phyloP scores from a whole-genome alignment of 1,140 invertebrate species.

The Neodiprion fabricii region DNA sequence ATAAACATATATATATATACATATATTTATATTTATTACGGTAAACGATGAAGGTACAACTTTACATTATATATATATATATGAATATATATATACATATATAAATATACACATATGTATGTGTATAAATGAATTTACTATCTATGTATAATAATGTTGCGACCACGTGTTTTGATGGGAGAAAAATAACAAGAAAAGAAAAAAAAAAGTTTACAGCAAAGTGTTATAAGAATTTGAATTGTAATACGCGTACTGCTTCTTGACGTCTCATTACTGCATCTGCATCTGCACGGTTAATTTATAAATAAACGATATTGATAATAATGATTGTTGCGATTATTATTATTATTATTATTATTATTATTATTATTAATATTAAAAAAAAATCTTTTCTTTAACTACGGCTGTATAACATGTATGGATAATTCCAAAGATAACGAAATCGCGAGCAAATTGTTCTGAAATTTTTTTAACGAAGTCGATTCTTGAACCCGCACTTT shows the following conservation, averaged over 20 bases:
- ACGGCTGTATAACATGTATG: too few species aligned
- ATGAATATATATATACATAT: conserved; percentile 22
- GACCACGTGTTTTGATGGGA: conserved; percentile 50
- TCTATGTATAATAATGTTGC: conserved; percentile 51
- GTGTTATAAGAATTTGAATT: conserved; percentile 56
- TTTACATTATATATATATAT: conserved; percentile 49
- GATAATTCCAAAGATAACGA: too few species aligned
- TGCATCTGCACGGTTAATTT: conserved; percentile 63
- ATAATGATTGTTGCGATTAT: neutral
- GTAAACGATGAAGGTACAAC: conserved; percentile 42
- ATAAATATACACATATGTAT: conserved; percentile 37
- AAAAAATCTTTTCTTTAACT: neutral
- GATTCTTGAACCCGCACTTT: too few species aligned
- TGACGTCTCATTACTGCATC: conserved; percentile 64
- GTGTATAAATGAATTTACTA: conserved; percentile 55
- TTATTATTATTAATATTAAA: neutral
- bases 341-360: neutral
- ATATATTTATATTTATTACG: neutral
- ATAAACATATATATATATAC: too few species aligned
- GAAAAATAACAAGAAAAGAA: conserved; percentile 17
- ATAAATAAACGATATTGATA: conserved; percentile 62
- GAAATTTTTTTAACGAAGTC: too few species aligned
- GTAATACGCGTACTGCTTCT: conserved; percentile 61
- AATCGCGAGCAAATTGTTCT: too few species aligned
- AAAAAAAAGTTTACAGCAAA: conserved; percentile 41